These are phyloP conservation scores for Selene dorsalis DNA, from an alignment of 2,797 vertebrate species.

Conservation along the genomic window DNA sequence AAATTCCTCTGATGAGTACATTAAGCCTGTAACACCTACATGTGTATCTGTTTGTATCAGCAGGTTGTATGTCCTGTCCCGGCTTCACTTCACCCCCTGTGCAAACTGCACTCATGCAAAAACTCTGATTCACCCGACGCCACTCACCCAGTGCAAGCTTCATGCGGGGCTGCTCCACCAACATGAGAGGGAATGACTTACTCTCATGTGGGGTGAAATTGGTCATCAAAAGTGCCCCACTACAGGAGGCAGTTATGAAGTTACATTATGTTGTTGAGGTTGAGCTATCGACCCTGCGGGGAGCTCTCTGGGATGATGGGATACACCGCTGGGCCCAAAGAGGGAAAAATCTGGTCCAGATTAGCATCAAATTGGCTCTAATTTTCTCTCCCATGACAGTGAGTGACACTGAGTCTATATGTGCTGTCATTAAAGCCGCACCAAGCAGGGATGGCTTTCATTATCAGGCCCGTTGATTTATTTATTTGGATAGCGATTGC, in stretches of 20 bases:
- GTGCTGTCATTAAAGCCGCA: slow-evolving; percentile 77
- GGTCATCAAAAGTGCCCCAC: slow-evolving; percentile 60
- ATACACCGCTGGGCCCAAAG: slow-evolving; percentile 48
- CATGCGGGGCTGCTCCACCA: slow-evolving; percentile 18
- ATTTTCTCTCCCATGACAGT: slow-evolving; percentile 77
- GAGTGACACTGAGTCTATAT: slow-evolving; percentile 76
- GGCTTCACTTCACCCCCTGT: slow-evolving; percentile 26
- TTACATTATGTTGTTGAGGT: slow-evolving; percentile 51
- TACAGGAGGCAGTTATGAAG: slow-evolving; percentile 46
- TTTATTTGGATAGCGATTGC: slow-evolving; percentile 75
- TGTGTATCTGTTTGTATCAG: slow-evolving; percentile 66
- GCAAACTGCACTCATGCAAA: slow-evolving; percentile 31
- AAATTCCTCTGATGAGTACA: slow-evolving; percentile 37
- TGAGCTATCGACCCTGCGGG: slow-evolving; percentile 42
- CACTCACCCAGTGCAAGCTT: slow-evolving; percentile 26
- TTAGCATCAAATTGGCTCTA: slow-evolving; percentile 79
- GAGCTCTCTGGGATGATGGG: slow-evolving; percentile 57
- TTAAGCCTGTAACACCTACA: slow-evolving; percentile 59
- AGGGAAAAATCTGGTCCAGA: slow-evolving; percentile 74
- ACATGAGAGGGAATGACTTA: slow-evolving; percentile 51
- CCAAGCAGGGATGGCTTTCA: slow-evolving; percentile 76
- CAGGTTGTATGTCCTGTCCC: slow-evolving; percentile 29
- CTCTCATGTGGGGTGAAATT: slow-evolving; percentile 54
- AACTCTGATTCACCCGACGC: slow-evolving; percentile 54
- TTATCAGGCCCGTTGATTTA: slow-evolving; percentile 80